Evolutionary conservation across 2,797 vertebrate genomes (phyloP).

Genomic region (Scleropages formosus): DNA sequence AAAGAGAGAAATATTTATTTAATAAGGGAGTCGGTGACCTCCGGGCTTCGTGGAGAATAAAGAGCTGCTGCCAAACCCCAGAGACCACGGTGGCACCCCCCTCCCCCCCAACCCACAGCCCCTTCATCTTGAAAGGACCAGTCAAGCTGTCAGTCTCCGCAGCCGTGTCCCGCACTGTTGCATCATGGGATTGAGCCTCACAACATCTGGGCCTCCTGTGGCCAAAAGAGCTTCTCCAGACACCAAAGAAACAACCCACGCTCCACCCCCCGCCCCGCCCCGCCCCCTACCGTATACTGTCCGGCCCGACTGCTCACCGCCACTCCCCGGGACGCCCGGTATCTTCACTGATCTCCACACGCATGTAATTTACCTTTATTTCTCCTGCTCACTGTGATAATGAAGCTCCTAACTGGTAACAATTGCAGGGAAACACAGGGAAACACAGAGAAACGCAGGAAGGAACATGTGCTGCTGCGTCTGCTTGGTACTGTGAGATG

Average conservation of each 20-base stretch:
- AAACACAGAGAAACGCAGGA: not conserved
- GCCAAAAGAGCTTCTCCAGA: not conserved
- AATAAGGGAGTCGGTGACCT: not conserved
- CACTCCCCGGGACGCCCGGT: not conserved
- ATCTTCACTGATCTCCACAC: not conserved
- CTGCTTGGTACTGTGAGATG: slow-evolving; percentile 26
- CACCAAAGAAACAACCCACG: no score
- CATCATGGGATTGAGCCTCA: not conserved
- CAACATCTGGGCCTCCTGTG: not conserved
- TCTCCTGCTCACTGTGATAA: not conserved
- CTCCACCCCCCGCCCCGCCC: not conserved
- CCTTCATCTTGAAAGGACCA: not conserved
- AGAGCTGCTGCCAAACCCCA: not conserved
- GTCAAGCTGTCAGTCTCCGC: not conserved
- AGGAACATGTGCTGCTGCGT: slow-evolving; percentile 3
- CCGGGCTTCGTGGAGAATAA: not conserved
- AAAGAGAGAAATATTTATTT: not conserved
- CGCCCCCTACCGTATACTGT: not conserved
- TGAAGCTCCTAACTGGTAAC: not conserved
- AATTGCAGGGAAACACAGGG: not conserved
- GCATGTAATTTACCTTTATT: not conserved
- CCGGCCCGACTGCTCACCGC: not conserved
- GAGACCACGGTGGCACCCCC: not conserved
- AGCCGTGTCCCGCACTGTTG: not conserved
- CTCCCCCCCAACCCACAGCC: not conserved